Evolutionary conservation across 2,113 vertebrate genomes (phyloP), one percentile per base, ranked within the genome.

Genomic region (Caranx melampygus): DNA sequence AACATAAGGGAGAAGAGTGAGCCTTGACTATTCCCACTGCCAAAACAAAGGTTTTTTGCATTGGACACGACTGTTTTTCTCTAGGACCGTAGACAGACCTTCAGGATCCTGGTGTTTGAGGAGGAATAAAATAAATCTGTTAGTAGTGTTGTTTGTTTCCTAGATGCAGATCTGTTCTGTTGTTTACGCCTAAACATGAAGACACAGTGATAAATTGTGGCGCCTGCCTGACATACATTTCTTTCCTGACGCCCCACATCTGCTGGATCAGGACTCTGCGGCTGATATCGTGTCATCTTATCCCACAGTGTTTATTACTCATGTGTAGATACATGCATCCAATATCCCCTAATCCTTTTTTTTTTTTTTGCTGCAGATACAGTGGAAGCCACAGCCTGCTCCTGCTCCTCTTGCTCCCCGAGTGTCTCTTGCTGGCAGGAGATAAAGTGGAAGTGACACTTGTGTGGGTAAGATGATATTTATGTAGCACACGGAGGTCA

Each of bases 361-460:
- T 26, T 26, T 26, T 26, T 26, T 26, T 26, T 61, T n/a, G 59
- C 60, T 55, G 52, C 21, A 75, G 70, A 80, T 44, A 44, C 31
- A 42, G 52, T 21, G 47, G 77, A 70, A 64, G 21, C 75, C 5
- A 20, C 55, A 13, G 54, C 64, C 70, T 54, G 31, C 65, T 51
- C 44, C 57, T 4, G 15, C 42, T 63, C 67, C 73, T 72, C 74
- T 35, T 67, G 59, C 45, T 75, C 40, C 26, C 42, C 5, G 40
- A n/a, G 49, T 57, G 60, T 72, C 82, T 77, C 67, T 68, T 13
- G 44, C 78, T 78, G 58, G 72, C 79, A 68, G 78, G 70, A 85
- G 80, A 91, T 91, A 78, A 90, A 90, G 82, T 81, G 78, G 69
- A 73, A 66, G 60, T 80, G 85, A 77, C 79, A 84, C 74, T 74